Base-by-base conservation (phyloP, 2,888 invertebrate genomes). In the Andrena hattorfiana region DNA sequence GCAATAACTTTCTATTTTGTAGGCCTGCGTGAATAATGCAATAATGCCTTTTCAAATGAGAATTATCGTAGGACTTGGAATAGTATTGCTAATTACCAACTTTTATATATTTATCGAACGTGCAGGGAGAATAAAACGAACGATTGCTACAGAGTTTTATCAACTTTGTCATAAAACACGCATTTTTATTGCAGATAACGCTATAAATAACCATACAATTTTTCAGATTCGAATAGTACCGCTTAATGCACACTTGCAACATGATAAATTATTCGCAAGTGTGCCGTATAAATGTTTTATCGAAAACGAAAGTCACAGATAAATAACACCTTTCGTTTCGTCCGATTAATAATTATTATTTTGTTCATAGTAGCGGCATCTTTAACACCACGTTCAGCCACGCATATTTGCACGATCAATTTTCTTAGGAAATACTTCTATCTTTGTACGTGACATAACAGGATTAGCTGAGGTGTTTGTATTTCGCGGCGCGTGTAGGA, bases 161-260 rank as follows among this genome's bases (percentile, higher is more conserved):
- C 56, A 49, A 68, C 23, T 8, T 68, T 64, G 59, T 68, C 67
- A 28, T 42, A 59, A 32, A 69, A 30, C 54, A 62, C 13, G 70
- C 48, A 71, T 71, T 60, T 71, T 60, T 62, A 60, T 71, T 70
- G 59, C 59, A 70, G 59, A 70, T 70, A 70, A 70, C 42, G 48
- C 35, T 70, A 28, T 28, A 70, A 59, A 28, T 70, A 70, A 23
- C 48, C 28, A 70, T 42, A 48, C 26, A 28, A 70, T 20, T 28
- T 59, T 42, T 7, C 13, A 23, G 42, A 35, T 59, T 2, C 13
- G 8, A 28, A 59, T n/a, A 56, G 20, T 42, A 16, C 26, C 3
- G 30, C 10, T 42, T 13, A 35, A 26, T 10, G 16, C 1, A 32
- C 16, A n/a, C 7, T 60, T 7, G 30, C 26, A 30, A 28, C n/a